Percentiles rank a stretch among this genome's conserved stretches.
Conservation (phyloP, 2,797 vertebrate species). For the Falco peregrinus region DNA sequence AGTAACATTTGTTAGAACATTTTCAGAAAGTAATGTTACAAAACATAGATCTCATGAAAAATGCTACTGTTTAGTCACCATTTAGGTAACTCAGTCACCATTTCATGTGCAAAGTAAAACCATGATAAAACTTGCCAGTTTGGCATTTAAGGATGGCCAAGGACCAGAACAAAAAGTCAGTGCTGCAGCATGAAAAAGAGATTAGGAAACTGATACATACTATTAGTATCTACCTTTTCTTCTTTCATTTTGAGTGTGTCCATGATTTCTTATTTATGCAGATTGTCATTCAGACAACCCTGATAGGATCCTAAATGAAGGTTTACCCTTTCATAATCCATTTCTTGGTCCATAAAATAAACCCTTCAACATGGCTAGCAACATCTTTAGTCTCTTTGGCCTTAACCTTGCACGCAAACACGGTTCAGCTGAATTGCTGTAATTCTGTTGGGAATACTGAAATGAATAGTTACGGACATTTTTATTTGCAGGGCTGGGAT, state of each 20-base stretch:
- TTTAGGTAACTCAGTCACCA: neutral
- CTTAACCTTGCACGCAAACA: neutral
- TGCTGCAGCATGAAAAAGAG: neutral
- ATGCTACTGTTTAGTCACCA: neutral
- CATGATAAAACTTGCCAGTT: neutral
- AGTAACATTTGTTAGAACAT: neutral
- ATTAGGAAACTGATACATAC: neutral
- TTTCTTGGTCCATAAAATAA: neutral
- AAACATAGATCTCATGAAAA: neutral
- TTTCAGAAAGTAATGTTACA: neutral
- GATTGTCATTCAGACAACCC: neutral
- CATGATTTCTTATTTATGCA: neutral
- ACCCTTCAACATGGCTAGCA: neutral
- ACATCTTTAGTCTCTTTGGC: neutral
- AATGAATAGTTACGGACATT: neutral
- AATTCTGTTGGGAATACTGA: neutral
- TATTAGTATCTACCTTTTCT: neutral
- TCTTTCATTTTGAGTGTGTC: neutral
- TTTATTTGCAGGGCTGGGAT: neutral
- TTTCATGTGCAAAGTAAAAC: neutral
- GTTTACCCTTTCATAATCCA: neutral
- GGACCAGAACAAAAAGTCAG: neutral
- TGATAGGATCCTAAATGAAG: neutral
- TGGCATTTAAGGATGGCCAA: neutral
- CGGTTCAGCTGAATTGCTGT: neutral